Evolutionary conservation across 2,888 invertebrate species (phyloP).

Genomic region (Dynastes maya): DNA sequence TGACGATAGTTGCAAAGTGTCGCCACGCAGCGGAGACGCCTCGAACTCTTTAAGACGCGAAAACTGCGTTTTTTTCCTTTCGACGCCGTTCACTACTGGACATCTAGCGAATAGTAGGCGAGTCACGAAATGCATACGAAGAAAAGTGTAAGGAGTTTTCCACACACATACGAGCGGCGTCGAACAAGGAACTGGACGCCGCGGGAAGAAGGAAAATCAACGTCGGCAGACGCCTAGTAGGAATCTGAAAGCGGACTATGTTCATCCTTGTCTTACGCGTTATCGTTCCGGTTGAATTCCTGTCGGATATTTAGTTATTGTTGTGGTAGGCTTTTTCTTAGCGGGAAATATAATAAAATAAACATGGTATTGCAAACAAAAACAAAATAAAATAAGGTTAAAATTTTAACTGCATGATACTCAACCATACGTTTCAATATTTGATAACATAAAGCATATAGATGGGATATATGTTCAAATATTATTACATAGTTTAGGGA

Average conservation of each 20-base stretch:
- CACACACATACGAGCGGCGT: conserved; percentile 15
- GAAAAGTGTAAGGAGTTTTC: conserved; percentile 40
- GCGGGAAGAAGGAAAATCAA: conserved; percentile 7
- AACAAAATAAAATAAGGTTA: too few species aligned
- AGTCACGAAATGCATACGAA: conserved; percentile 57
- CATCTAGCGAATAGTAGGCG: conserved; percentile 69
- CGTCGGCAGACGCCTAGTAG: background rate
- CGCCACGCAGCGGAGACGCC: conserved; percentile 66
- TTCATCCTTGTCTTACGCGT: background rate
- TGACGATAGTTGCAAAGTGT: conserved; percentile 60
- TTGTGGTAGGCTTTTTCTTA: too few species aligned
- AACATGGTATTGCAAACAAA: too few species aligned
- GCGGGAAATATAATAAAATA: too few species aligned
- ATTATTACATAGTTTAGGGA: too few species aligned
- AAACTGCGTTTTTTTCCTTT: conserved; percentile 60
- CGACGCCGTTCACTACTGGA: conserved; percentile 58
- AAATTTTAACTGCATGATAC: too few species aligned
- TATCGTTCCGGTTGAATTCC: conserved; percentile 21
- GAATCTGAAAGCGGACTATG: background rate
- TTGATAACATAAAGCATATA: too few species aligned
- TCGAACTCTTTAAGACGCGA: conserved; percentile 62
- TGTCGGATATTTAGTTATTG: background rate
- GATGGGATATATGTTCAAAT: too few species aligned
- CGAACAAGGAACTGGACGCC: conserved; percentile 10
- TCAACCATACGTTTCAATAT: too few species aligned